Percentiles rank a stretch among this genome's conserved stretches.
These are phyloP conservation scores for Dasypolia templi DNA, from an alignment of 2,888 invertebrate genomes.

Conservation along the genomic window DNA sequence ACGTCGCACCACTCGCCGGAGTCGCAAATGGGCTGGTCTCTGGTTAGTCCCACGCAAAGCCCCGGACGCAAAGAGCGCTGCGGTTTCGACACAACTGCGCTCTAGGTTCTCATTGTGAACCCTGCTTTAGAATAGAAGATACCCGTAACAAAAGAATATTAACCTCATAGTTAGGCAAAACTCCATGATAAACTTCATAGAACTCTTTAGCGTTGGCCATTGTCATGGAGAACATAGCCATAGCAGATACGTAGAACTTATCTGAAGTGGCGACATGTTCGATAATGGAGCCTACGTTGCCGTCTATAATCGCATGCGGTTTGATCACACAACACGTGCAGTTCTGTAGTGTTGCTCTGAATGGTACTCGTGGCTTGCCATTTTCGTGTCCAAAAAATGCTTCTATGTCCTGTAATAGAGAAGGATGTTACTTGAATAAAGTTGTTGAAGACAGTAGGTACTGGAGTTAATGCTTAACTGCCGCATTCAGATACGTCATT, in stretches of 20 bases:
- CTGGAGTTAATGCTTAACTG: neutral
- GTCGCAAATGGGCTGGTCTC: no score
- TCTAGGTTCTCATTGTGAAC: neutral
- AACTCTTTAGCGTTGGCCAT: conserved; percentile 96
- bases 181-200: conserved; percentile 97
- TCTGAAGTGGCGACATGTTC: conserved; percentile 92
- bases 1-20: no score
- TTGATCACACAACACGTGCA: conserved; percentile 96
- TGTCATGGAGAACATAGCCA: conserved; percentile 95
- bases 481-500: no score
- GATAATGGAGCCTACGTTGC: conserved; percentile 93
- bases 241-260: conserved; percentile 94
- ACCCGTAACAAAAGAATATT: neutral
- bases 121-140: neutral
- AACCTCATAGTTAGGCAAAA: conserved; percentile 93
- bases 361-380: conserved; percentile 77
- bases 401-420: conserved; percentile 81
- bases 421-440: no score
- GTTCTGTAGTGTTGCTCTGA: conserved; percentile 90
- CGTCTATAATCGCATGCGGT: conserved; percentile 96
- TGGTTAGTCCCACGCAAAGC: neutral
- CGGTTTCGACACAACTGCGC: neutral
- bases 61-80: neutral
- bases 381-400: conserved; percentile 82
- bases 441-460: neutral